Evolutionary conservation across 2,888 invertebrate genomes (phyloP), one percentile per base, ranked within the genome.

Genomic region (Buathra laborator): DNA sequence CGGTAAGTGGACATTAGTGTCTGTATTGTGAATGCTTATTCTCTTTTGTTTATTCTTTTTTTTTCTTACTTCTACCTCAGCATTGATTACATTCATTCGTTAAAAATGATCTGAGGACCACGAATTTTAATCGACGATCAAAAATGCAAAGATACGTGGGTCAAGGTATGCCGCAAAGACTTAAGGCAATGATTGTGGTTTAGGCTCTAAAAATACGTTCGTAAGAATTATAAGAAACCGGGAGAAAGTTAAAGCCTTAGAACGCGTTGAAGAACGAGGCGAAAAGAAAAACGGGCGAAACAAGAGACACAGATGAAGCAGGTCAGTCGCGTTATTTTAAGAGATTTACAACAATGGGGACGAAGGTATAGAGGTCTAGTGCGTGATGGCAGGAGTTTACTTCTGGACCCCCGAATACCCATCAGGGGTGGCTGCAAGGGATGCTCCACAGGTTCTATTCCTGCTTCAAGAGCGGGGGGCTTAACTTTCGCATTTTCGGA

Each of bases 291-390:
- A 51, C 37, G 32, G 19, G 2, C 14, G 78, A 80, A 80, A 85
- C 87, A 88, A 87, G 85, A 86, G 84, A 85, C 51, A 72, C 79
- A 77, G 83, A 76, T 81, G 81, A 86, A 71, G 74, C 90, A 88
- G 90, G 91, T 90, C 89, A 83, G 78, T 32, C 9, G 86, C 86
- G 90, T 92, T 92, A 92, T 92, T 91, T 90, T 87, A 90, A 90
- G 86, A 90, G 91, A 91, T 92, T 90, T 90, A 89, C 88, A 89
- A 90, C 89, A 90, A 91, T 89, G 76, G 85, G 16, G 37, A 24
- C 53, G 53, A 48, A 53, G 51, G 53, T 59, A 14, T 12, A 56
- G 16, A 59, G 59, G 62, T 68, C 71, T 48, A 53, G 66, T 32
- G 62, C 44, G 81, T n/a, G 43, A 62, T 44, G 76, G 59, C 64